phyloP scores from a whole-genome alignment of 2,888 invertebrate species.

The Dascillus cervinus region DNA sequence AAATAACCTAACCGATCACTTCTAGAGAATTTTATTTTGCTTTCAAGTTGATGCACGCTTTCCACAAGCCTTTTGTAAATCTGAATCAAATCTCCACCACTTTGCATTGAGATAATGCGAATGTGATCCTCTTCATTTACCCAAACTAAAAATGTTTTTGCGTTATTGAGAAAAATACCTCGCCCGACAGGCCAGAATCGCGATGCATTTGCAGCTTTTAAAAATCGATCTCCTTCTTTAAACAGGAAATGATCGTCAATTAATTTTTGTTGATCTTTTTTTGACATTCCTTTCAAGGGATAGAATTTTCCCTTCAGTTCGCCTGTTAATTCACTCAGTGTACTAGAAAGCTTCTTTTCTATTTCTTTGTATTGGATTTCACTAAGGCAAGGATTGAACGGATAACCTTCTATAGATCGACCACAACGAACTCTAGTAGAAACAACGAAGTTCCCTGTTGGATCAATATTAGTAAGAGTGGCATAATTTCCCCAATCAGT shows the following conservation, averaged over 20 bases:
- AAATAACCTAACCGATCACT: no score
- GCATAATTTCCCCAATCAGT: conserved; percentile 54
- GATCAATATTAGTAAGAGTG: conserved; percentile 51
- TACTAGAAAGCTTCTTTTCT: conserved; percentile 45
- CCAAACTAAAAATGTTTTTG: no score
- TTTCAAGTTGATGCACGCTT: no score
- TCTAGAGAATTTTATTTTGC: no score
- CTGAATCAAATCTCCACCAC: no score
- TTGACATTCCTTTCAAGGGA: conserved; percentile 75
- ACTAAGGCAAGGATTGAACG: conserved; percentile 61
- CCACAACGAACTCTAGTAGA: conserved; percentile 62
- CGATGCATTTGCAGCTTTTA: no score
- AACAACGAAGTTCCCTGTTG: conserved; percentile 50
- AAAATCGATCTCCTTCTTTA: no score
- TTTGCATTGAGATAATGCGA: no score
- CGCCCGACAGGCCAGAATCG: no score
- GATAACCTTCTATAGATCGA: conserved; percentile 52
- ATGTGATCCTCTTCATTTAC: no score
- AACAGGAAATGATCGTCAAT: neutral
- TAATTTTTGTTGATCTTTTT: neutral
- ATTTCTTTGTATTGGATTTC: conserved; percentile 56
- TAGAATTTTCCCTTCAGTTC: conserved; percentile 90
- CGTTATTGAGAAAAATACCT: no score
- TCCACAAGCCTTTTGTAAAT: no score
- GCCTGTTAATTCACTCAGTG: conserved; percentile 37